Base-by-base conservation (phyloP, 2,113 vertebrate genomes). In the Menidia beryllina region DNA sequence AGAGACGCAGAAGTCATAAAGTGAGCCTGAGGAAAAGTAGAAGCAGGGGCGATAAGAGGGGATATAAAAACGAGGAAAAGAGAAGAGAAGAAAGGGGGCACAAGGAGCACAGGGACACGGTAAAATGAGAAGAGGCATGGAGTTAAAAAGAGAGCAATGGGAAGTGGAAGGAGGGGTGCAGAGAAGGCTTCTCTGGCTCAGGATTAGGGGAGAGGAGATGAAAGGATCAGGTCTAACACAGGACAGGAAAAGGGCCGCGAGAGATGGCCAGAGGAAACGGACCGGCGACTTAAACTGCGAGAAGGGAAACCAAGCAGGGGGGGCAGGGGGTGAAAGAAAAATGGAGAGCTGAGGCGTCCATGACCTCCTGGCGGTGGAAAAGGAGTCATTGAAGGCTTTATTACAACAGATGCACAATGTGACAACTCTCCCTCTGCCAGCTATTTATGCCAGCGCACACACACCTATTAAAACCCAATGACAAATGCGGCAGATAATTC, bases 141-240 rank as follows among this genome's bases (percentile, higher is more conserved):
- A 84, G 75, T 84, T 81, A 72, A 86, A 86, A 87, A 71, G 73
- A 79, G 74, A 79, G 81, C 73, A 62, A 80, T 53, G 73, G 79
- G 61, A 79, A 69, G 70, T 58, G 27, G 75, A 43, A 52, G 62
- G 65, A 75, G 84, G 73, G 86, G 51, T 27, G 72, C 77, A 47
- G 65, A 58, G 75, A 79, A 74, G 78, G 72, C 57, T 83, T 72
- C 87, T 84, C 71, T 52, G 75, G 72, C 68, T 49, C 52, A 57
- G 87, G 90, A 91, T 91, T 88, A 89, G 72, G 72, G 43, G 57
- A 73, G 80, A 81, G 73, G 70, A 84, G 84, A 87, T 90, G 84
- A 91, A 91, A 88, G 79, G 79, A 83, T 84, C 84, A 83, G 83
- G 77, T 76, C 74, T 78, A 64, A 74, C 71, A 79, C 79, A 64